phyloP scores from a whole-genome alignment of 2,888 invertebrate species.

The Polyommatus icarus region DNA sequence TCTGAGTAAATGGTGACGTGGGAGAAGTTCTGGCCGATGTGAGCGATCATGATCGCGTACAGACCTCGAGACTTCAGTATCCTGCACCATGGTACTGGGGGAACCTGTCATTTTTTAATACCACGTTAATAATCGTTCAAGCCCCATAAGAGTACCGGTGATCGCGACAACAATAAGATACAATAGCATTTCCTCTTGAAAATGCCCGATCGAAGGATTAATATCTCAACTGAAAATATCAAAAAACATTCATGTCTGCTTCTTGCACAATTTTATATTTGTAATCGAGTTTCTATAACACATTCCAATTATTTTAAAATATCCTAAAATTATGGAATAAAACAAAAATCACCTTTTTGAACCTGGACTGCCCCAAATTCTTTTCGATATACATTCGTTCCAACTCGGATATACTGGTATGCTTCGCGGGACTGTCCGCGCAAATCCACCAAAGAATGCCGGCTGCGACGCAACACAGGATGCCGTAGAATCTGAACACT shows the following conservation, averaged over 20 bases:
- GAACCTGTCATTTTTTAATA: constrained; percentile 45
- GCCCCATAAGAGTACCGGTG: too few species aligned
- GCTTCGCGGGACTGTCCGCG: constrained; percentile 13
- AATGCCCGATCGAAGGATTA: too few species aligned
- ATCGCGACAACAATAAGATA: too few species aligned
- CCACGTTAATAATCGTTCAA: too few species aligned
- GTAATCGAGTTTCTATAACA: too few species aligned
- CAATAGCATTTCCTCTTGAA: too few species aligned
- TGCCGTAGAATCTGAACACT: constrained; percentile 7
- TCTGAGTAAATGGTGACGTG: constrained; percentile 20
- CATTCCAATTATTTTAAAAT: too few species aligned
- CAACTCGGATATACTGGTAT: not conserved
- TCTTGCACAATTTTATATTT: too few species aligned
- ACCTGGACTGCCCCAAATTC: constrained; percentile 8
- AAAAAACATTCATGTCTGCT: too few species aligned
- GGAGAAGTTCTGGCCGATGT: constrained; percentile 8
- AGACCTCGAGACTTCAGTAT: constrained; percentile 14
- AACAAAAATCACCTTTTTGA: constrained; percentile 1
- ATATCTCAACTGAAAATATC: too few species aligned
- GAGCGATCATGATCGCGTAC: constrained; percentile 17
- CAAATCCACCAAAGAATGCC: constrained; percentile 8
- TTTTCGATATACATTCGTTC: constrained; percentile 21
- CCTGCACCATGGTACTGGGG: constrained; percentile 47
- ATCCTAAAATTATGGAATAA: not conserved
- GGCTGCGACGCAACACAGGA: not conserved